Evolutionary conservation across 1,140 invertebrate genomes (phyloP).

Genomic region (Stegodyphus dumicola): DNA sequence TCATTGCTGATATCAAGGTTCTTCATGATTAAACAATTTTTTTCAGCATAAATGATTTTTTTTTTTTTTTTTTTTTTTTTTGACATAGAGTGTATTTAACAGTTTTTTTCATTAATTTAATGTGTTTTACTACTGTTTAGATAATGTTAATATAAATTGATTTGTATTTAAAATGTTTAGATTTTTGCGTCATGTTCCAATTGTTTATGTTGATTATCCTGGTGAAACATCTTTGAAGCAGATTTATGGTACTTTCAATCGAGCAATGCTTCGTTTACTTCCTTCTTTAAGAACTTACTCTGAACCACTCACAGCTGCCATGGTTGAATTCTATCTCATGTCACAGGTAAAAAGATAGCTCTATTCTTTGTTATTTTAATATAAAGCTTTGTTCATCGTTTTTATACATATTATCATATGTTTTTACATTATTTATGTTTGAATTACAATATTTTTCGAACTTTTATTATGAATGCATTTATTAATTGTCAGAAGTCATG

Average conservation of each 20-base stretch:
- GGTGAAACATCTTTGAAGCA: conserved; percentile 97
- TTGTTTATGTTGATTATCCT: conserved; percentile 99
- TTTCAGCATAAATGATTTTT: no score
- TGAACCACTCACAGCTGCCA: conserved; percentile 96
- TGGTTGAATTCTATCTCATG: conserved; percentile 98
- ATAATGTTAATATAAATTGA: background rate
- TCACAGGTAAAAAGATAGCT: conserved; percentile 76
- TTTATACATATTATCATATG: no score
- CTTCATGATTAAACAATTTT: no score
- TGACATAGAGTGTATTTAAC: background rate
- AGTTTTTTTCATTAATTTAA: background rate
- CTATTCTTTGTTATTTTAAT: background rate
- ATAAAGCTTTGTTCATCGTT: background rate
- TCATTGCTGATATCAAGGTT: no score
- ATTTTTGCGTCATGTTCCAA: conserved; percentile 90
- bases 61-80: no score
- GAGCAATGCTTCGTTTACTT: conserved; percentile 95
- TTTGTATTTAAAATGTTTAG: conserved; percentile 62
- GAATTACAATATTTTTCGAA: no score
- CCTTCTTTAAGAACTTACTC: conserved; percentile 91
- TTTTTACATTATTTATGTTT: no score
- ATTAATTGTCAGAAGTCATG: no score
- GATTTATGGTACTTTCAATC: conserved; percentile 98
- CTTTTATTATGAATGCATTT: no score
- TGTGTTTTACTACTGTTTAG: no score